Percentiles rank a stretch among this genome's conserved stretches.
These are phyloP conservation scores for Dynastes hyllus DNA, from an alignment of 2,888 invertebrate species.

Conservation along the genomic window DNA sequence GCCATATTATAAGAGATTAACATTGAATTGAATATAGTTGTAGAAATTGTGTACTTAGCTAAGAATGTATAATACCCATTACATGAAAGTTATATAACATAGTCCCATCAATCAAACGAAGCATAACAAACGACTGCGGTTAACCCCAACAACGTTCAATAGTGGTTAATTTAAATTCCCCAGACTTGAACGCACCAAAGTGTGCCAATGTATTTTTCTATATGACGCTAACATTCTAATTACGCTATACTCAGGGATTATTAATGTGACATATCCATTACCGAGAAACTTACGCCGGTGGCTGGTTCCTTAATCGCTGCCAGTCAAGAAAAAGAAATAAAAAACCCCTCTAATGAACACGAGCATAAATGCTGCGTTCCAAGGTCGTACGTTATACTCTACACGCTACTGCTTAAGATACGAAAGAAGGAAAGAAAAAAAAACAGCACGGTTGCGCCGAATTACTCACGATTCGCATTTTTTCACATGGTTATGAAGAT, in stretches of 20 bases:
- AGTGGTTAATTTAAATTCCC: slow-evolving; percentile 8
- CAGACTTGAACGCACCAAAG: not conserved
- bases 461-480: slow-evolving; percentile 24
- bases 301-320: slow-evolving; percentile 38
- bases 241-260: slow-evolving; percentile 10
- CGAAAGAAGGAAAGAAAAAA: not conserved
- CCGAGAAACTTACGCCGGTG: slow-evolving; percentile 26
- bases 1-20: too few species aligned
- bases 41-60: too few species aligned
- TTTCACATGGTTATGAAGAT: slow-evolving; percentile 12
- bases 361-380: slow-evolving; percentile 16
- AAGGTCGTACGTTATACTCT: slow-evolving; percentile 30
- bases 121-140: not conserved
- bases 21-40: too few species aligned
- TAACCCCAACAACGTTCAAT: not conserved
- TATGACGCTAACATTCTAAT: slow-evolving; percentile 31
- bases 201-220: slow-evolving; percentile 17
- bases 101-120: not conserved
- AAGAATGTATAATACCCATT: too few species aligned
- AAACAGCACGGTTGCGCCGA: slow-evolving; percentile 3
- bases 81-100: not conserved
- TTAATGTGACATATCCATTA: slow-evolving; percentile 30
- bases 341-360: slow-evolving; percentile 43
- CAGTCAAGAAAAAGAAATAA: slow-evolving; percentile 35
- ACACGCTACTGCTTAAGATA: not conserved